These are phyloP conservation scores for Linepithema humile DNA, from an alignment of 1,140 invertebrate species.

Conservation along the genomic window DNA sequence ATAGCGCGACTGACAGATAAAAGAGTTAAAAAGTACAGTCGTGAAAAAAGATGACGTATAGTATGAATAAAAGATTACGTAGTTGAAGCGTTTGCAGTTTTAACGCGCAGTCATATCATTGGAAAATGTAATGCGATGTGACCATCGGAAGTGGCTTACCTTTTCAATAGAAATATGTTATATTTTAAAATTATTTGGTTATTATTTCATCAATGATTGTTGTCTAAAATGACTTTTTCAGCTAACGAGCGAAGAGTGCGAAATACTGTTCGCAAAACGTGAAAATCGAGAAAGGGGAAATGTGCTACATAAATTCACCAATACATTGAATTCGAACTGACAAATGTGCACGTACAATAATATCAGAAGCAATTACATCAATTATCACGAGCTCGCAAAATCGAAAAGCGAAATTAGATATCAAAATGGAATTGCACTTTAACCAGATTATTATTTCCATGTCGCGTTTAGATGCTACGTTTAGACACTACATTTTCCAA, in stretches of 20 bases:
- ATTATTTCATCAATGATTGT: conserved; percentile 2
- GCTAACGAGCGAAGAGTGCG: not conserved
- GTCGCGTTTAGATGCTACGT: not conserved
- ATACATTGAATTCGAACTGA: conserved; percentile 21
- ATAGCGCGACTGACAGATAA: not conserved
- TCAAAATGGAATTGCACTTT: conserved; percentile 20
- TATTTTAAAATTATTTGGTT: not conserved
- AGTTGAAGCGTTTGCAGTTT: not conserved
- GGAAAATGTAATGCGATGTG: conserved; percentile 17
- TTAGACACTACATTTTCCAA: not conserved
- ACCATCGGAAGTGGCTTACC: not conserved
- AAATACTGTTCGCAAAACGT: not conserved
- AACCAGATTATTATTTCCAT: conserved; percentile 29
- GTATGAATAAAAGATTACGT: conserved; percentile 37
- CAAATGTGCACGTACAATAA: conserved; percentile 25
- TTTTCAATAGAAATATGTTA: conserved; percentile 7
- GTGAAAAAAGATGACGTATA: conserved; percentile 7
- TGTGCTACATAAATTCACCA: conserved; percentile 10
- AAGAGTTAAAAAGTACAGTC: conserved; percentile 19
- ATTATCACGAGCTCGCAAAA: conserved; percentile 35
- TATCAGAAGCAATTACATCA: conserved; percentile 31
- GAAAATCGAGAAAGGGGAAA: not conserved
- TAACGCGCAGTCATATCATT: not conserved
- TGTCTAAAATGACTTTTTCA: not conserved
- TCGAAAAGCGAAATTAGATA: conserved; percentile 34